A percentile compares a stretch with the other conserved stretches of the same genome.
These are phyloP conservation scores for Brachypodius melanocephalos DNA, from an alignment of 2,113 vertebrate genomes.

Conservation along the genomic window DNA sequence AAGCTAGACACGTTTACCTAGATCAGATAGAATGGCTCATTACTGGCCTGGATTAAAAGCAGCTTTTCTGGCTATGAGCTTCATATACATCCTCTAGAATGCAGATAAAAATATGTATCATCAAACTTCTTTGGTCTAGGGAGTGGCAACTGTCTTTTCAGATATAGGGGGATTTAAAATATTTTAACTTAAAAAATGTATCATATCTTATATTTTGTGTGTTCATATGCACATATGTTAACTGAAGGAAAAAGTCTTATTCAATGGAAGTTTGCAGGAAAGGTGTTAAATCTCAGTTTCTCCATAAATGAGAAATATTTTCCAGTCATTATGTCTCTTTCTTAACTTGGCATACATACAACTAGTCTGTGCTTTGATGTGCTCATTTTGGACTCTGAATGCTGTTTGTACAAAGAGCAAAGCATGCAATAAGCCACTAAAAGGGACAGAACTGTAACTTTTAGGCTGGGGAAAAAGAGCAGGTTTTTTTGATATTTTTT, in stretches of 20 bases:
- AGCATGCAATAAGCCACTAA: slow-evolving; percentile 40
- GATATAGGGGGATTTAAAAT: neutral
- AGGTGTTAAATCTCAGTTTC: slow-evolving; percentile 69
- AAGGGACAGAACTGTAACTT: slow-evolving; percentile 17
- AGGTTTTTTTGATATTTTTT: neutral
- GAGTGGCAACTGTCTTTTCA: neutral
- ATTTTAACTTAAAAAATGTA: neutral
- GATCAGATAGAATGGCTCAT: neutral
- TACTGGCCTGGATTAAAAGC: neutral
- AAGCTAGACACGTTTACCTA: neutral
- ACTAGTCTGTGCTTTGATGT: slow-evolving; percentile 57
- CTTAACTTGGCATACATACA: slow-evolving; percentile 46
- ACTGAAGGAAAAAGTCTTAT: slow-evolving; percentile 12
- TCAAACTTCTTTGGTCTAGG: neutral
- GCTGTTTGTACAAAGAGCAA: slow-evolving; percentile 42
- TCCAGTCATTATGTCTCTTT: slow-evolving; percentile 62
- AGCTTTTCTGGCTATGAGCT: neutral
- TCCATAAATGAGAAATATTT: slow-evolving; percentile 66
- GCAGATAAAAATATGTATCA: neutral
- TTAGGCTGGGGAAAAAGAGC: neutral
- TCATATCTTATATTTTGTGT: neutral
- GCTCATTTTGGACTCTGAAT: slow-evolving; percentile 49
- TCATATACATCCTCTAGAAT: neutral
- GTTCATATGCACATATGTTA: neutral
- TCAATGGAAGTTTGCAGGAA: slow-evolving; percentile 32